Base-by-base conservation (phyloP, 2,113 vertebrate genomes). In the Silurus asotus region DNA sequence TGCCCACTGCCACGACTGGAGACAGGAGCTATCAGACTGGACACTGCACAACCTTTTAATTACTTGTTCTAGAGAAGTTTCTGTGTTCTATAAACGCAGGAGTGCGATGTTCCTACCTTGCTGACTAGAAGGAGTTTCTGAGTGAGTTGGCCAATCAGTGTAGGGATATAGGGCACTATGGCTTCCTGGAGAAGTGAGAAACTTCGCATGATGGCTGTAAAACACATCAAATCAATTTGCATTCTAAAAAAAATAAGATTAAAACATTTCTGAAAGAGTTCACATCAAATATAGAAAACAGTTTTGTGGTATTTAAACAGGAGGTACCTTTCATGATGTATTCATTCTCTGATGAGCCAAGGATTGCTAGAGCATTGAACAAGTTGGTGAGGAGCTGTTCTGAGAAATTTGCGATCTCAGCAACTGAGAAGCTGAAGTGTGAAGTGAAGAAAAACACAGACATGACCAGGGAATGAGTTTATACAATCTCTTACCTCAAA, bases 291-390 rank as follows among this genome's bases (percentile, higher is more conserved):
- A 59, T 17, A 49, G 45, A 28, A 74, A 74, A 23, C 17, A 6
- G 25, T 28, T 0, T 51, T 17, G 49, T 5, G 4, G 20, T 37
- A 20, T 62, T 25, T 14, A 14, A 62, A 65, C 2, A 67, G 2
- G 10, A 23, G 28, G 70, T 93, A 98, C 98, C 98, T 97, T 99
- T 99, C 98, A 99, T 99, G 88, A 99, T 97, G 91, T 99, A 99
- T 87, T 99, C 98, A 87, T 99, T 99, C 93, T 99, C 98, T 87
- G 96, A 96, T 14, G 98, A 99, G 77, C 97, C 98, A 89, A 98
- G 98, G 89, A 98, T 94, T 0, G 97, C 94, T 87, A 99, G 93
- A 0, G 97, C 95, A 93, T 99, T 99, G 92, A 99, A 99, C 91
- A 99, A 95, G 92, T 98, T 95, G 92, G 95, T 98, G 90, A 99